Evolutionary conservation across 2,797 vertebrate genomes (phyloP), one percentile per base, ranked within the genome.

Genomic region (Xenops minutus): DNA sequence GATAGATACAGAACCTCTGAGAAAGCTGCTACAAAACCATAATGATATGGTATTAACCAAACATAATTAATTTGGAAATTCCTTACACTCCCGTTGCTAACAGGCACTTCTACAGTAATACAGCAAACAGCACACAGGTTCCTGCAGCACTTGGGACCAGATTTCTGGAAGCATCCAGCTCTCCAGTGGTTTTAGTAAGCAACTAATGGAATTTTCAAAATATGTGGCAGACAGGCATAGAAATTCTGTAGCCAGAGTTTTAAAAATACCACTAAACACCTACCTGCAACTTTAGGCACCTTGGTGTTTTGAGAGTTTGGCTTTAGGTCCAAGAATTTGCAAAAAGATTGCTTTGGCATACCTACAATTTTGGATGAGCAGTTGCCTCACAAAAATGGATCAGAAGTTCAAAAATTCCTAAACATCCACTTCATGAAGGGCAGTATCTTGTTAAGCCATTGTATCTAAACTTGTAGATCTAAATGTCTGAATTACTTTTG

Each of bases 1-100:
- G 92, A 56, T 66, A 68, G 91, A 92, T 77, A n/a, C 54, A 76
- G 68, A 93, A 82, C 91, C 82, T 95, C 82, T 58, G 67, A 94
- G 77, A 93, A 63, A 81, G 59, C 39, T 73, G 80, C 74, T 91
- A 64, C 77, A 90, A 95, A 68, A 66, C 71, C 95, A 84, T 82
- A 93, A 95, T 64, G 56, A 94, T 9, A 52, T 12, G 43, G 44
- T 64, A 86, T 86, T 78, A 81, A 89, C 69, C 52, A 76, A 43
- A 51, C 62, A 90, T 17, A 66, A 84, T 80, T 83, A 62, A 89
- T 88, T 90, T 83, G 24, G 30, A 41, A 63, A 79, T 89, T 92
- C 75, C 68, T 87, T 67, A 29, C 2, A 4, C 16, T 49, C 58
- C 34, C 12, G 1, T 74, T 51, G 68, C 79, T 90, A 75, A 81